These are phyloP conservation scores for Saccostrea glomerata DNA, from an alignment of 1,140 invertebrate genomes.

Conservation along the genomic window DNA sequence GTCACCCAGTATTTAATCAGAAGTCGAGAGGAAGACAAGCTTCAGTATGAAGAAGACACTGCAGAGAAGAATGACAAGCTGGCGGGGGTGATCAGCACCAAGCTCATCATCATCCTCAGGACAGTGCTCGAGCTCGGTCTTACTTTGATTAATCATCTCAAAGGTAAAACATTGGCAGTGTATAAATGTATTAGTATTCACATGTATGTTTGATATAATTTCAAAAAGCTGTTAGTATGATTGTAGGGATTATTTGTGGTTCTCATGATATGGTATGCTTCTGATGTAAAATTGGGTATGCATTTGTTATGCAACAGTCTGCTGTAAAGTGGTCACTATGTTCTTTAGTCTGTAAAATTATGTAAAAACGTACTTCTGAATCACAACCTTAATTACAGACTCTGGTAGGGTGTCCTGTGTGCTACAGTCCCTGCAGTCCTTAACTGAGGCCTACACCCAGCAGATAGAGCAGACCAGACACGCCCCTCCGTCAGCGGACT, in stretches of 20 bases:
- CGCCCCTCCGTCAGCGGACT: not conserved
- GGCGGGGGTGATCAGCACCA: not conserved
- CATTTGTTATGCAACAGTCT: no score
- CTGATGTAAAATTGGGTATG: no score
- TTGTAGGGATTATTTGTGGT: no score
- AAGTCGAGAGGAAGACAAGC: not conserved
- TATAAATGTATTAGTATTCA: no score
- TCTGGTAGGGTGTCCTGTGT: not conserved
- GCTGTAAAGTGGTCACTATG: no score
- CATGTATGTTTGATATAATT: no score
- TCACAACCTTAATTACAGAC: not conserved
- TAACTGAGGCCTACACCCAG: conserved; percentile 3
- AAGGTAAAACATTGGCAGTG: not conserved
- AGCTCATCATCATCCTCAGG: not conserved
- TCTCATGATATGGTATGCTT: no score
- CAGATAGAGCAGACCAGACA: conserved; percentile 19
- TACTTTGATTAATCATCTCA: not conserved
- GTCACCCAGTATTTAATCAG: not conserved
- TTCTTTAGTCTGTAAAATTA: no score
- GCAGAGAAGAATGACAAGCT: not conserved
- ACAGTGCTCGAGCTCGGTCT: not conserved
- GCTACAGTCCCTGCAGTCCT: not conserved
- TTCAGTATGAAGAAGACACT: conserved; percentile 6
- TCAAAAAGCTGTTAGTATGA: no score
- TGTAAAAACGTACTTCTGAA: no score